Evolutionary conservation across 2,113 vertebrate species (phyloP).

Genomic region (Dipodomys merriami): DNA sequence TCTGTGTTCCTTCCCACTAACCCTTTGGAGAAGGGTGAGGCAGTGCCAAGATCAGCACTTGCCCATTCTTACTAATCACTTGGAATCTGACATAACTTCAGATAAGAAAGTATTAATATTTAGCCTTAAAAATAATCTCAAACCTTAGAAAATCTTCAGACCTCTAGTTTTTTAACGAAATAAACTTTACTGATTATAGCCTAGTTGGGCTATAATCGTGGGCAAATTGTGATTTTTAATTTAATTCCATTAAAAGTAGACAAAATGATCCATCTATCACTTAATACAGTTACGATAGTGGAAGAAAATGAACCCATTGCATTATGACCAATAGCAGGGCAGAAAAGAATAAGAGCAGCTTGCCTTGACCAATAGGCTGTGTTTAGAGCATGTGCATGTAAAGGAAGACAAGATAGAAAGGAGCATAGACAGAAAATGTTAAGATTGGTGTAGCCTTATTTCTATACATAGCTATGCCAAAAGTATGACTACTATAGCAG

Average conservation of each 20-base stretch:
- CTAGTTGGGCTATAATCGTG: neutral
- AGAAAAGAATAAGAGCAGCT: neutral
- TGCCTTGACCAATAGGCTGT: neutral
- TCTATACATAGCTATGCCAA: neutral
- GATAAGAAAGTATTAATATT: slow-evolving; percentile 53
- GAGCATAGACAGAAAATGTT: neutral
- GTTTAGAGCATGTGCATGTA: slow-evolving; percentile 2
- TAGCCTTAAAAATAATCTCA: neutral
- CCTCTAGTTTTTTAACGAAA: neutral
- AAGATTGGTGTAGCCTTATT: neutral
- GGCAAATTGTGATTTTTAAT: slow-evolving; percentile 24
- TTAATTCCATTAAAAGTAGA: slow-evolving; percentile 23
- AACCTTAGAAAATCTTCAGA: neutral
- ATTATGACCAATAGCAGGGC: slow-evolving; percentile 12
- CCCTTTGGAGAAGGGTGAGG: slow-evolving; percentile 11
- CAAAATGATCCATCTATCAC: neutral
- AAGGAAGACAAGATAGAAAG: neutral
- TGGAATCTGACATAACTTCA: slow-evolving; percentile 41
- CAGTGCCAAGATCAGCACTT: slow-evolving; percentile 51
- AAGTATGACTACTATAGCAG: neutral
- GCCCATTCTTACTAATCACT: slow-evolving; percentile 50
- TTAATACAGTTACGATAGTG: slow-evolving; percentile 6
- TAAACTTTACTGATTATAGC: neutral
- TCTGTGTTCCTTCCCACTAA: slow-evolving; percentile 59
- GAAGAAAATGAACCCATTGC: neutral